Base-by-base conservation (phyloP, 2,888 invertebrate genomes). In the Graphium colonna region DNA sequence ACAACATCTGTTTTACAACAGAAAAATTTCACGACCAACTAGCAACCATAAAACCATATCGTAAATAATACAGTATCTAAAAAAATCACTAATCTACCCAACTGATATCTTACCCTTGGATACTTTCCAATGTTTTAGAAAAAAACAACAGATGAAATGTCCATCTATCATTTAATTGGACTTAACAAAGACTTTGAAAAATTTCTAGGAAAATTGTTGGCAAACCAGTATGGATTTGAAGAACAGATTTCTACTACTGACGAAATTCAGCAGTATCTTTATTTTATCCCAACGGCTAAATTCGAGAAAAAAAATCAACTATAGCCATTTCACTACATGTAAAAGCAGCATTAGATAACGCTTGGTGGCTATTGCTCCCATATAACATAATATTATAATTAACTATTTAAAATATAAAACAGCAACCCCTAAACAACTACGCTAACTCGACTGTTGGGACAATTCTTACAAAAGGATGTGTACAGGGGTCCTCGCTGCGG, bases 151-250 rank as follows among this genome's bases (percentile, higher is more conserved):
- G 58, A 47, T 2, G 8, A 7, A 9, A 4, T 55, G 0, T 51
- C 55, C 0, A 56, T 62, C 1, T 64, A 46, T 46, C 43, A 66
- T n/a, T 68, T 67, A 0, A 70, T 21, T 33, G 33, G 33, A 33
- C 33, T 33, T 2, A 33, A 10, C 33, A 7, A 7, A 7, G 60
- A 63, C 0, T 59, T 65, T 7, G 64, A 62, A 0, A 68, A 68
- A 18, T 16, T 61, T 1, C 50, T 67, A 0, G 64, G 64, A 31
- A 36, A 0, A 49, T 33, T 10, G 26, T 15, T 42, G 2, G 21
- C 13, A 18, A 42, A 17, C 3, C 48, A 54, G 18, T 66, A 43
- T 16, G 63, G 64, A 0, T 63, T 64, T 47, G 51, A 43, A 7
- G 45, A 42, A 9, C 65, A 62, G 21, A 42, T 21, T 2, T 10